Evolutionary conservation across 2,113 vertebrate genomes (phyloP).

Genomic region (Eudyptes chrysolophus): DNA sequence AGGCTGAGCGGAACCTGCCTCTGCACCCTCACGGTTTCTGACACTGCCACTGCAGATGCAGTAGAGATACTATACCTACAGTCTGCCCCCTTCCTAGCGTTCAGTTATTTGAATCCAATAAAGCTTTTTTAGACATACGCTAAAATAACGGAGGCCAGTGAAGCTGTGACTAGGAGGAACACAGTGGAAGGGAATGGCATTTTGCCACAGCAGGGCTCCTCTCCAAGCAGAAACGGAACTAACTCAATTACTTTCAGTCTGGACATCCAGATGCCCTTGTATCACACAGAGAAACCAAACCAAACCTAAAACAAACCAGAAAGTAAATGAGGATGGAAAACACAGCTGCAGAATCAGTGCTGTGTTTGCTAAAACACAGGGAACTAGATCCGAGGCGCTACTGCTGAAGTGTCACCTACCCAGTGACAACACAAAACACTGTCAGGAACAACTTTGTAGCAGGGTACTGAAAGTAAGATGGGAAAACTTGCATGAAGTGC

Average conservation of each 20-base stretch:
- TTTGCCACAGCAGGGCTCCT: neutral
- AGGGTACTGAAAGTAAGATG: neutral
- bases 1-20: neutral
- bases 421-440: neutral
- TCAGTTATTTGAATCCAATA: neutral
- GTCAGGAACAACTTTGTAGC: neutral
- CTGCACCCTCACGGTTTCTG: neutral
- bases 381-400: neutral
- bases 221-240: neutral
- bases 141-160: neutral
- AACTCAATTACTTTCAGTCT: neutral
- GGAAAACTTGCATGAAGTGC: neutral
- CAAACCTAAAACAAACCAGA: neutral
- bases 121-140: neutral
- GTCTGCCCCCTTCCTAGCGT: neutral
- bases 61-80: no score
- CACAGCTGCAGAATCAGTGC: neutral
- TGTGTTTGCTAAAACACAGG: neutral
- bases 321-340: neutral
- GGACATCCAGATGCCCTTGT: neutral
- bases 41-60: neutral
- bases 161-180: neutral
- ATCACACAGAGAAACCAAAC: neutral
- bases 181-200: neutral
- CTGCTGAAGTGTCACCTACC: neutral